Evolutionary conservation across 2,888 invertebrate species (phyloP).

Genomic region (Cosmopolites sordidus): DNA sequence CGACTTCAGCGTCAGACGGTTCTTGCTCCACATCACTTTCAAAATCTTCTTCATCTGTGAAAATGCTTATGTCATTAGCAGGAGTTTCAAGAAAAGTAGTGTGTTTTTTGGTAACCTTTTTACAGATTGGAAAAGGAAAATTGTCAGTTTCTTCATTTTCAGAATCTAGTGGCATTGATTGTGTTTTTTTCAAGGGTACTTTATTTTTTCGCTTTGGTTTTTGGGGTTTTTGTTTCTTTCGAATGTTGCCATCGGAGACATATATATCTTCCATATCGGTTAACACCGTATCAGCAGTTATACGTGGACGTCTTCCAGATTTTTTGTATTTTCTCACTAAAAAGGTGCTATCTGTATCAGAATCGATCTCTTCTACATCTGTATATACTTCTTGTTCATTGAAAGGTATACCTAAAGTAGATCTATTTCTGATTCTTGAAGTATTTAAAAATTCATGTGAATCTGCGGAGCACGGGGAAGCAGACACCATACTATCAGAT

Average conservation of each 20-base stretch:
- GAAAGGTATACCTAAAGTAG: not conserved
- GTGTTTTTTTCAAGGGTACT: slow-evolving; percentile 13
- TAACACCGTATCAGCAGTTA: not conserved
- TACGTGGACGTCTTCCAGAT: slow-evolving; percentile 29
- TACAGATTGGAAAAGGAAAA: slow-evolving; percentile 34
- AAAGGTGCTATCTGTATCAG: slow-evolving; percentile 45
- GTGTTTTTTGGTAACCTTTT: slow-evolving; percentile 32
- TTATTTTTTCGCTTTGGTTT: not conserved
- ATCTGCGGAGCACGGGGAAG: too few species aligned
- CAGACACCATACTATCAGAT: slow-evolving; percentile 7
- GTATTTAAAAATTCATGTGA: too few species aligned
- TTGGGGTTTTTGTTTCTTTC: not conserved
- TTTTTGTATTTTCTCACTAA: slow-evolving; percentile 31
- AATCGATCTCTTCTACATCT: slow-evolving; percentile 44
- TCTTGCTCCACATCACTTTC: slow-evolving; percentile 45
- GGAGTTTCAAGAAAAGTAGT: slow-evolving; percentile 28
- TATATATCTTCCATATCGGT: slow-evolving; percentile 43
- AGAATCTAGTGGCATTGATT: slow-evolving; percentile 32
- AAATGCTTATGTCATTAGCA: slow-evolving; percentile 34
- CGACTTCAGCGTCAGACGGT: slow-evolving; percentile 8
- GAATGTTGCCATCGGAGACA: slow-evolving; percentile 33
- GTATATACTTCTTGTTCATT: slow-evolving; percentile 32
- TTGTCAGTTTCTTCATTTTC: slow-evolving; percentile 34
- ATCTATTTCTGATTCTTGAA: not conserved
- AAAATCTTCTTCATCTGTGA: slow-evolving; percentile 47